phyloP scores from a whole-genome alignment of 2,888 invertebrate genomes.

The Apocheima hispidaria region DNA sequence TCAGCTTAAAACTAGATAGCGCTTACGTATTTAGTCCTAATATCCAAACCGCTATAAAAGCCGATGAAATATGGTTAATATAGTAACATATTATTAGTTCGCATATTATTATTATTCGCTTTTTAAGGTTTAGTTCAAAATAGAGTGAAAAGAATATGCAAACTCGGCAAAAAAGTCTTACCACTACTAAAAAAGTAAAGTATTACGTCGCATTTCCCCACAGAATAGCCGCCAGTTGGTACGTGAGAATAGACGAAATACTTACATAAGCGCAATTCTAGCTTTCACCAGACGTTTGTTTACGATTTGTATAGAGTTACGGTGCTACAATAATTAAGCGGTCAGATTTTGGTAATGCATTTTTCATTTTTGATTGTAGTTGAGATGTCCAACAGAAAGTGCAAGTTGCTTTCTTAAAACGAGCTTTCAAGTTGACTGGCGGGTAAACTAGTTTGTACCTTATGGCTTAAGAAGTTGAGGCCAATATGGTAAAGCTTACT shows the following conservation, averaged over 20 bases:
- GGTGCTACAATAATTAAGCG: slow-evolving; percentile 29
- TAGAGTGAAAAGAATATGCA: too few relatives aligned
- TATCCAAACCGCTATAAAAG: too few relatives aligned
- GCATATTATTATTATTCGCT: too few relatives aligned
- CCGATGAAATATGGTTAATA: too few relatives aligned
- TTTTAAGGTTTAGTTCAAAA: too few relatives aligned
- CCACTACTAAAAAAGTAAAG: slow-evolving; percentile 14
- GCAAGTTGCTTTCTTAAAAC: slow-evolving; percentile 1
- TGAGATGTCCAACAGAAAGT: slow-evolving; percentile 17
- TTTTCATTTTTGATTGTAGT: slow-evolving; percentile 7
- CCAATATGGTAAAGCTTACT: neutral
- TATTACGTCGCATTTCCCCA: neutral
- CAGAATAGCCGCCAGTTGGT: slow-evolving; percentile 7
- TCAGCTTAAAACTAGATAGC: too few relatives aligned
- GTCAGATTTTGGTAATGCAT: slow-evolving; percentile 18
- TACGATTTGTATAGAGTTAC: slow-evolving; percentile 14
- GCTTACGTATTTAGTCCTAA: too few relatives aligned
- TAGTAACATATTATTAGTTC: too few relatives aligned
- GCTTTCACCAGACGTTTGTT: slow-evolving; percentile 33
- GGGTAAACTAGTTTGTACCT: neutral
- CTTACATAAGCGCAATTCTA: slow-evolving; percentile 27
- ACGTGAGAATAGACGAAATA: slow-evolving; percentile 5
- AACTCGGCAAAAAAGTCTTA: too few relatives aligned
- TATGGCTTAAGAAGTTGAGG: neutral
- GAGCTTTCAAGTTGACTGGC: neutral